Percentiles rank a stretch among this genome's conserved stretches.
phyloP scores from a whole-genome alignment of 2,113 vertebrate genomes.

The Vireo altiloquus region DNA sequence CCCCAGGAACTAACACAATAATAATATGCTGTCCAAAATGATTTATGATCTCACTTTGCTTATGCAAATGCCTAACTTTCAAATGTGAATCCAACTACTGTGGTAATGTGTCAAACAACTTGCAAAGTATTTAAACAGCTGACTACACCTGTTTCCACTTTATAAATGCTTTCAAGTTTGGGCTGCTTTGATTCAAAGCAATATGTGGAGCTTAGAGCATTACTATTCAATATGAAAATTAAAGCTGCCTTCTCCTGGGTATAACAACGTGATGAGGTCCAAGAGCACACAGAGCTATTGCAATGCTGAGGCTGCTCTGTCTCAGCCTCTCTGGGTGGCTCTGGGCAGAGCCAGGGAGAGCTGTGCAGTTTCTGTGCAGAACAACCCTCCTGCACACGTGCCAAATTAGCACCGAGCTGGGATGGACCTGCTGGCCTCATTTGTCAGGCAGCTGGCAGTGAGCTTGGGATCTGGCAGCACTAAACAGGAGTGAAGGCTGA shows the following conservation, averaged over 20 bases:
- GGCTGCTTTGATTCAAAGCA: conserved; percentile 67
- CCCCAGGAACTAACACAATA: conserved; percentile 38
- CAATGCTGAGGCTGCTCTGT: background rate
- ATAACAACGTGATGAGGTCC: background rate
- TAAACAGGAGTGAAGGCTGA: background rate
- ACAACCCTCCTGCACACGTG: background rate
- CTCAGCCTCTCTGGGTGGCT: conserved; percentile 14
- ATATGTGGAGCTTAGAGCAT: conserved; percentile 50
- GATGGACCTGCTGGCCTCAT: fast-evolving
- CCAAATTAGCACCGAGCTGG: background rate
- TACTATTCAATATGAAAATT: conserved; percentile 60
- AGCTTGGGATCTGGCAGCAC: background rate
- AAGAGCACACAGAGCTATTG: background rate
- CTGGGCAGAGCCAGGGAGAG: background rate
- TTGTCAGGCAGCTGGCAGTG: background rate
- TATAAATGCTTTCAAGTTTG: conserved; percentile 69
- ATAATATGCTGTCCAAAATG: conserved; percentile 70
- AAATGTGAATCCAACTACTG: conserved; percentile 70
- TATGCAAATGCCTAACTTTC: conserved; percentile 70
- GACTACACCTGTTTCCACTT: conserved; percentile 78
- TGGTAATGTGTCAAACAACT: conserved; percentile 70
- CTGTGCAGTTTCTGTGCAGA: background rate
- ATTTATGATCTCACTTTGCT: conserved; percentile 74
- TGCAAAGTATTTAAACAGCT: conserved; percentile 68
- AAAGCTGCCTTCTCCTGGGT: conserved; percentile 19